Conservation (phyloP, 2,797 vertebrate genomes). For the Prunella strophiata region DNA sequence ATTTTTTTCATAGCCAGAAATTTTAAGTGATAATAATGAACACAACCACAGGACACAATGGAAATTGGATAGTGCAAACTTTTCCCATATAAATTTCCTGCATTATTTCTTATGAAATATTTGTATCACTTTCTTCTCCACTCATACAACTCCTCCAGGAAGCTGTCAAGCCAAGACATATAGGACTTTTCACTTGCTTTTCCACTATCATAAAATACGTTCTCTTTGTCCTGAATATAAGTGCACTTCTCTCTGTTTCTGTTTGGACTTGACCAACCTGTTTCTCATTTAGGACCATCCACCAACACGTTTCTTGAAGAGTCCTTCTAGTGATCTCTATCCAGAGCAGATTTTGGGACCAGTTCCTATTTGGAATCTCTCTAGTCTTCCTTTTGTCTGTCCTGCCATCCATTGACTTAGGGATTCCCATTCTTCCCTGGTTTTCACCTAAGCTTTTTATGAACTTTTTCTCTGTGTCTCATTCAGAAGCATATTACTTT, state of each 20-base stretch:
- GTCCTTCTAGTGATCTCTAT: not conserved
- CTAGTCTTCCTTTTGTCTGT: not conserved
- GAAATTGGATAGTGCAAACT: not conserved
- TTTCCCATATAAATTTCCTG: not conserved
- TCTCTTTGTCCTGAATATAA: not conserved
- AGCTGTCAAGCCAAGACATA: not conserved
- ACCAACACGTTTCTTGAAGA: not conserved
- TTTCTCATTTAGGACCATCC: not conserved
- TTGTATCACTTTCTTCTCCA: not conserved
- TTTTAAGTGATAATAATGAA: not conserved
- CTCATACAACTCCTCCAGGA: not conserved
- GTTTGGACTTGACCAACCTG: not conserved
- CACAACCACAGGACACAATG: not conserved
- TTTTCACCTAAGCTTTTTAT: not conserved
- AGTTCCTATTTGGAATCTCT: not conserved
- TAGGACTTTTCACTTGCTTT: not conserved
- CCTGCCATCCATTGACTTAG: not conserved
- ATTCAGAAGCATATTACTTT: not conserved
- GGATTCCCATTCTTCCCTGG: not conserved
- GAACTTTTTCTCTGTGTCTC: not conserved
- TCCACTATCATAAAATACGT: not conserved
- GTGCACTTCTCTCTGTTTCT: not conserved
- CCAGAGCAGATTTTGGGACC: not conserved
- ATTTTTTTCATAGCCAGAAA: not conserved
- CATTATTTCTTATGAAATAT: not conserved